Conservation (phyloP, 2,888 invertebrate species). For the Eupithecia abbreviata region DNA sequence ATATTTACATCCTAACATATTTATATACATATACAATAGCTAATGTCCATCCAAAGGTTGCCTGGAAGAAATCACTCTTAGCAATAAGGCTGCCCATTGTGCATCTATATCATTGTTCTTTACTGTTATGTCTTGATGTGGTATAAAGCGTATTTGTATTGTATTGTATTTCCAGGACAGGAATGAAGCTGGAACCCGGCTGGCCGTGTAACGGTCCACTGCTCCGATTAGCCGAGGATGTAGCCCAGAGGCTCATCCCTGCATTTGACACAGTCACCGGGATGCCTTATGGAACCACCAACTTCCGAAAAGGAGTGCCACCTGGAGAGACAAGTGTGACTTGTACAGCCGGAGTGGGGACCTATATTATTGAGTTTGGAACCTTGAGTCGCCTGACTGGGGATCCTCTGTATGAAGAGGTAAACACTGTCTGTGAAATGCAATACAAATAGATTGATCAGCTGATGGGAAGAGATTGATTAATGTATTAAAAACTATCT, state of each 20-base stretch:
- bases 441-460: not conserved
- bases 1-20: not conserved
- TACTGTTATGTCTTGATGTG: too few species aligned
- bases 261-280: conserved; percentile 96
- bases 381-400: conserved; percentile 96
- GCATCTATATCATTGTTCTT: too few species aligned
- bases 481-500: too few species aligned
- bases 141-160: too few species aligned
- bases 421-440: conserved; percentile 47
- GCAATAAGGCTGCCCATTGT: too few species aligned
- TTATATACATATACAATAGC: too few species aligned
- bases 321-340: conserved; percentile 97
- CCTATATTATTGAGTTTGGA: conserved; percentile 98
- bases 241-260: conserved; percentile 94
- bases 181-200: conserved; percentile 92
- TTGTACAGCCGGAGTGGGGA: conserved; percentile 99
- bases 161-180: conserved; percentile 82
- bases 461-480: too few species aligned
- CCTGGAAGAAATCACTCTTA: too few species aligned
- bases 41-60: too few species aligned
- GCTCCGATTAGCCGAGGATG: conserved; percentile 95
- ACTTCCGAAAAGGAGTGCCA: conserved; percentile 95
- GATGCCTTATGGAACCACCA: conserved; percentile 99
- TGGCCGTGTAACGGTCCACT: conserved; percentile 99
- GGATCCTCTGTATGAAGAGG: conserved; percentile 96